Conservation (phyloP, 2,113 vertebrate genomes). For the Numenius arquata region DNA sequence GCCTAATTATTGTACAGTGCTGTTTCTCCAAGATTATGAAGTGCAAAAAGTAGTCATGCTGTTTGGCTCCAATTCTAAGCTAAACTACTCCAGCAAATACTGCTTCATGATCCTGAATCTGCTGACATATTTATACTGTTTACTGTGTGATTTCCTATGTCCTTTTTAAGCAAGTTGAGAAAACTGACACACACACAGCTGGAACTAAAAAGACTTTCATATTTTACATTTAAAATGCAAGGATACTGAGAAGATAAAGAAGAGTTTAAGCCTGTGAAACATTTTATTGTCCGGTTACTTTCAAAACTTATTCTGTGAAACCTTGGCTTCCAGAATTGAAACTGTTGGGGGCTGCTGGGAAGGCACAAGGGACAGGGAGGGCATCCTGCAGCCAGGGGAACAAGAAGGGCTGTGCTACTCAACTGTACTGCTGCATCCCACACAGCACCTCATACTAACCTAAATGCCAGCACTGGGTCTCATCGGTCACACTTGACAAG, state of each 20-base stretch:
- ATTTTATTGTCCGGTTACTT: background rate
- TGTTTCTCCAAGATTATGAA: background rate
- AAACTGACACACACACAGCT: background rate
- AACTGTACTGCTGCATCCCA: background rate
- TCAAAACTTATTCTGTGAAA: background rate
- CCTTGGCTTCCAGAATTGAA: background rate
- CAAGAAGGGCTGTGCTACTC: background rate
- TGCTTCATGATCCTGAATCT: background rate
- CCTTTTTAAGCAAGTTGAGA: background rate
- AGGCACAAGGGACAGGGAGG: rapidly evolving
- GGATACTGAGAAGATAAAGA: background rate
- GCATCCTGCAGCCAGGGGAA: background rate
- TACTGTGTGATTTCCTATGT: background rate
- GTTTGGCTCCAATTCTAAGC: background rate
- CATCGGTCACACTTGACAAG: rapidly evolving
- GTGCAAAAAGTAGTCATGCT: background rate
- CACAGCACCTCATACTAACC: background rate
- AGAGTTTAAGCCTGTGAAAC: background rate
- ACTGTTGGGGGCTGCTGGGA: background rate
- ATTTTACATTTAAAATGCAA: background rate
- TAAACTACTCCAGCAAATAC: background rate
- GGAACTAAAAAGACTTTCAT: background rate
- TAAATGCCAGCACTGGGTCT: rapidly evolving
- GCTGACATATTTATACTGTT: background rate
- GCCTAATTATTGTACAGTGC: background rate